phyloP scores from a whole-genome alignment of 2,797 vertebrate genomes.

The Diglossa cyanea region DNA sequence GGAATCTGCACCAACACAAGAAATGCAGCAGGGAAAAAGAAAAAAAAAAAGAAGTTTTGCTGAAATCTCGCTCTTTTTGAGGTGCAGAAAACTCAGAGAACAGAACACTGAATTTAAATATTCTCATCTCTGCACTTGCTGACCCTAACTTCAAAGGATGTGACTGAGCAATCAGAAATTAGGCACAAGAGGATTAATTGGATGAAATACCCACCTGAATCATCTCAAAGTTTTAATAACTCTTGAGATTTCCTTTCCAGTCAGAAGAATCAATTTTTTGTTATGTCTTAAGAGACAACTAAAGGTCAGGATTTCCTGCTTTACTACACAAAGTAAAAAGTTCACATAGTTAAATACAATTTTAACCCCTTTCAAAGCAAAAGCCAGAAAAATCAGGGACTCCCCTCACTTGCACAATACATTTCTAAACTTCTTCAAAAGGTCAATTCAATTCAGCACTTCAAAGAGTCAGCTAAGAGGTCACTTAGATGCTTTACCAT shows the following conservation, averaged over 20 bases:
- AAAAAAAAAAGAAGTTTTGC: neutral
- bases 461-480: neutral
- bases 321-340: neutral
- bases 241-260: conserved; percentile 42
- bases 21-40: neutral
- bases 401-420: neutral
- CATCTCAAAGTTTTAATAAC: conserved; percentile 51
- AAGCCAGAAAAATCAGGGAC: neutral
- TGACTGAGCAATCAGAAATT: conserved; percentile 36
- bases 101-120: neutral
- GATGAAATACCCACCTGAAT: conserved; percentile 55
- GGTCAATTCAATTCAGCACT: conserved; percentile 1
- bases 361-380: conserved; percentile 20
- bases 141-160: conserved; percentile 55
- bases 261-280: conserved; percentile 39
- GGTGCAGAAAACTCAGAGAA: neutral
- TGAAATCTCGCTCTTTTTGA: conserved; percentile 14
- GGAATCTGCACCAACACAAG: conserved; percentile 80
- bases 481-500: conserved; percentile 15
- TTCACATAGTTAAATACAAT: neutral
- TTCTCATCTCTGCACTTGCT: neutral
- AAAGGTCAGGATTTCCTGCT: conserved; percentile 37
- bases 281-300: conserved; percentile 49
- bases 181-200: conserved; percentile 10
- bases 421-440: neutral